A percentile compares a stretch with the other conserved stretches of the same genome.
These are phyloP conservation scores for Syngnathus floridae DNA, from an alignment of 2,113 vertebrate species.

Conservation along the genomic window DNA sequence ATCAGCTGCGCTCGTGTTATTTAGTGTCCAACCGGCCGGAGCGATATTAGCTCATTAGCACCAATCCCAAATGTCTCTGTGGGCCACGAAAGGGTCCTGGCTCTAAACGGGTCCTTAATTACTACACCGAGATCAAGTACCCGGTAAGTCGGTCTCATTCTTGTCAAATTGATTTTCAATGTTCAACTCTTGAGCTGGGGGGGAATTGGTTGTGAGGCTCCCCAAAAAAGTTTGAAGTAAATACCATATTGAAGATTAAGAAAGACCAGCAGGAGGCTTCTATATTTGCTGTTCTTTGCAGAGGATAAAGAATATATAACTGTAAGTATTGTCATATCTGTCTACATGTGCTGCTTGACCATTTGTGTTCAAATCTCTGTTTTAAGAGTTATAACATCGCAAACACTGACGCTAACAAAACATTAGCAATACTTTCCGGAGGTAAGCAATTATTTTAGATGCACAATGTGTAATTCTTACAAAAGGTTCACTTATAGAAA, in stretches of 20 bases:
- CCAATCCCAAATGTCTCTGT: slow-evolving; percentile 50
- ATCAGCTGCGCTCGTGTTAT: slow-evolving; percentile 63
- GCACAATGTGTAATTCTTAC: not conserved
- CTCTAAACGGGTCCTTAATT: slow-evolving; percentile 69
- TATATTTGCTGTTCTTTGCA: not conserved
- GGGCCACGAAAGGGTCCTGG: slow-evolving; percentile 51
- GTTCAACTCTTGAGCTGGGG: slow-evolving; percentile 62
- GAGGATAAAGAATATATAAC: too few relatives aligned
- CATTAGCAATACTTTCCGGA: too few relatives aligned
- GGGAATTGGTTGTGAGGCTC: not conserved
- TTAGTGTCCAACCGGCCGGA: slow-evolving; percentile 50
- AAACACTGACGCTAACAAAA: not conserved
- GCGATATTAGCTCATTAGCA: slow-evolving; percentile 66
- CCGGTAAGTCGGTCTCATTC: slow-evolving; percentile 52
- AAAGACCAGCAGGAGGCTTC: not conserved
- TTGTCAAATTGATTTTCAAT: slow-evolving; percentile 44
- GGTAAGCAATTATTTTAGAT: not conserved
- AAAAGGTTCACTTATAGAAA: too few relatives aligned
- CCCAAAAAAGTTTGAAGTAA: not conserved
- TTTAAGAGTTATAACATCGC: not conserved
- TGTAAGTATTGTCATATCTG: too few relatives aligned
- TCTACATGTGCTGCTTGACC: too few relatives aligned
- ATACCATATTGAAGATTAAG: not conserved
- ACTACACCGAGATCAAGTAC: slow-evolving; percentile 67
- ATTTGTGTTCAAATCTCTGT: not conserved